Percentiles rank a stretch among this genome's conserved stretches.
Evolutionary conservation across 2,797 vertebrate genomes (phyloP).

Genomic region (Coendou prehensilis): DNA sequence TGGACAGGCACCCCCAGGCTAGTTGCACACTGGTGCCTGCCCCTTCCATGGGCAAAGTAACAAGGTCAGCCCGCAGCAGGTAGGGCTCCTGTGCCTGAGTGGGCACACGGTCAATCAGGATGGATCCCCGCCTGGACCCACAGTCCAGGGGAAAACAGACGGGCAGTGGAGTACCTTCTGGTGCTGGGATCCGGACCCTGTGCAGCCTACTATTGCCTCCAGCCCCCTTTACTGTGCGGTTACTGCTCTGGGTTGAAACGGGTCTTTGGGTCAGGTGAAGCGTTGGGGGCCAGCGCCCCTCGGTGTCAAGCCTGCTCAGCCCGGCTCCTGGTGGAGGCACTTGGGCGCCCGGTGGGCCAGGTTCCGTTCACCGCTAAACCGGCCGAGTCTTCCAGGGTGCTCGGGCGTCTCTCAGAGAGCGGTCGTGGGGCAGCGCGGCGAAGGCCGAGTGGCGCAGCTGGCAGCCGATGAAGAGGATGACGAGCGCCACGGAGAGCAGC

Average conservation of each 20-base stretch:
- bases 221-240: background rate
- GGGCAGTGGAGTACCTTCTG: background rate
- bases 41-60: background rate
- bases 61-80: background rate
- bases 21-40: background rate
- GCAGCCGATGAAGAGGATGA: conserved; percentile 99
- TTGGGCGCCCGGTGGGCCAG: background rate
- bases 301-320: background rate
- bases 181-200: background rate
- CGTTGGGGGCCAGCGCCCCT: background rate
- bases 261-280: background rate
- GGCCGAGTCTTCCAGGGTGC: conserved; percentile 95
- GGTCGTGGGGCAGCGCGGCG: conserved; percentile 98
- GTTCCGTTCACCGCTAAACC: conserved; percentile 81
- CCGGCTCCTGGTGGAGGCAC: background rate
- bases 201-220: background rate
- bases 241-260: background rate
- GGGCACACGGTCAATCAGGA: background rate
- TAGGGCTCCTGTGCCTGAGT: background rate
- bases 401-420: conserved; percentile 96
- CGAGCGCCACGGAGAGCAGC: conserved; percentile 95
- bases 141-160: background rate
- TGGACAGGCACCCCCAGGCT: background rate
- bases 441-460: conserved; percentile 99
- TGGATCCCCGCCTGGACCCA: background rate